Evolutionary conservation across 1,140 invertebrate species (phyloP), one percentile per base, ranked within the genome.

Genomic region (Listronotus bonariensis): DNA sequence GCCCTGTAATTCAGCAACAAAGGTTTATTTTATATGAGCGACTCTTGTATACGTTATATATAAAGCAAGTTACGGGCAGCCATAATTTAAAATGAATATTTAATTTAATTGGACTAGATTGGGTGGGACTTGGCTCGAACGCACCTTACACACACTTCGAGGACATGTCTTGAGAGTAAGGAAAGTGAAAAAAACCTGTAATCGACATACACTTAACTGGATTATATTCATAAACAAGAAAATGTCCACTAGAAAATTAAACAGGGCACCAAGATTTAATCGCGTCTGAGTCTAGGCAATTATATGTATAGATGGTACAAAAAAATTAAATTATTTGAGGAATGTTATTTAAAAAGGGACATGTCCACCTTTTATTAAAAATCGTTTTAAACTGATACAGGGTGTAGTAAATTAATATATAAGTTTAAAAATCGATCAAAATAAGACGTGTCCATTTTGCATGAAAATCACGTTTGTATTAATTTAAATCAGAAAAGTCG

Each of bases 61-160:
- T 17, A 36, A 58, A 26, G 26, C 40, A 58, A 58, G 40, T 2
- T 32, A 26, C 32, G 26, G 34, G 43, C 55, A 12, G 55, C 55
- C 55, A 48, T 58, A 46, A 46, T 58, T 34, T 58, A 58, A 46
- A 58, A 58, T 41, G 55, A 58, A 58, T 58, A 58, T 58, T 46
- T 58, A 41, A 56, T 56, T 56, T 56, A 58, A 58, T 58, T 58
- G 55, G 41, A 15, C 43, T 46, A 58, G 55, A 58, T 58, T 58
- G 55, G 55, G 55, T 58, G 55, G 55, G 55, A 48, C 55, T 58
- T 40, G 36, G 41, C 40, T 26, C 48, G 55, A 58, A 58, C 55
- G 54, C 54, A 40, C 54, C 54, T 56, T 12, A 26, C 20, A 26
- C 38, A 55, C 18, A 56, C 18, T 31, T 43, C 54, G 54, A 56